These are phyloP conservation scores for Oreochromis tanganicae DNA, from an alignment of 2,113 vertebrate species.

Conservation along the genomic window DNA sequence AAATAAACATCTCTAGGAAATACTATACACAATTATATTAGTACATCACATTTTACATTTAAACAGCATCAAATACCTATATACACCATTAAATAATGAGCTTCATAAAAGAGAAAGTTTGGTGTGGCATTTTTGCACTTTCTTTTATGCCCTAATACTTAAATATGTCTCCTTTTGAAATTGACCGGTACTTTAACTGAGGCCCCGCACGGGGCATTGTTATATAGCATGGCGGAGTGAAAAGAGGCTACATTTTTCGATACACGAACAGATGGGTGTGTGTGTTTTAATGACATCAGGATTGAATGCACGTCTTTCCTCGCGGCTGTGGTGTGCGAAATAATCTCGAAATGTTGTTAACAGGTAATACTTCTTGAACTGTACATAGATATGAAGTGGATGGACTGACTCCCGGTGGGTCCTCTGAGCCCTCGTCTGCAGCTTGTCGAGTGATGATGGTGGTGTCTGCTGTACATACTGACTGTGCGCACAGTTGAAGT, in stretches of 20 bases:
- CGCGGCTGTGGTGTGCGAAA: constrained; percentile 9
- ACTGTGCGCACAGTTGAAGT: constrained; percentile 48
- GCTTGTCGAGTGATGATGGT: constrained; percentile 4
- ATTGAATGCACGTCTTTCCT: constrained; percentile 9
- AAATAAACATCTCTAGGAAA: constrained; percentile 88
- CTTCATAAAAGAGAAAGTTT: constrained; percentile 70
- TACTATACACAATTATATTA: constrained; percentile 86
- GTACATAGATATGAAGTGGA: constrained; percentile 41
- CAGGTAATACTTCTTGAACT: constrained; percentile 47
- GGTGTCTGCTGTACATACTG: constrained; percentile 39
- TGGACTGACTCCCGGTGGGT: constrained; percentile 14
- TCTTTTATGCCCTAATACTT: constrained; percentile 62
- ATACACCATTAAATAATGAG: constrained; percentile 78
- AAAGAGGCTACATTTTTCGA: constrained; percentile 57
- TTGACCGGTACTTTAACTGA: constrained; percentile 23
- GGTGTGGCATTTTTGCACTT: constrained; percentile 58
- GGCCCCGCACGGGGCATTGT: constrained; percentile 6
- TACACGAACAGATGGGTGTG: constrained; percentile 44
- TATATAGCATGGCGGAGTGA: constrained; percentile 47
- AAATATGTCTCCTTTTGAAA: constrained; percentile 62
- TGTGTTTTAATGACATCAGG: constrained; percentile 21
- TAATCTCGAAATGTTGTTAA: constrained; percentile 34
- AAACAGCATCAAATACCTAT: constrained; percentile 83
- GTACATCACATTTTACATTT: constrained; percentile 86
- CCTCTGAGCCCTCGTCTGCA: constrained; percentile 19